Conservation (phyloP, 1,140 invertebrate genomes). For the Achatina immaculata region DNA sequence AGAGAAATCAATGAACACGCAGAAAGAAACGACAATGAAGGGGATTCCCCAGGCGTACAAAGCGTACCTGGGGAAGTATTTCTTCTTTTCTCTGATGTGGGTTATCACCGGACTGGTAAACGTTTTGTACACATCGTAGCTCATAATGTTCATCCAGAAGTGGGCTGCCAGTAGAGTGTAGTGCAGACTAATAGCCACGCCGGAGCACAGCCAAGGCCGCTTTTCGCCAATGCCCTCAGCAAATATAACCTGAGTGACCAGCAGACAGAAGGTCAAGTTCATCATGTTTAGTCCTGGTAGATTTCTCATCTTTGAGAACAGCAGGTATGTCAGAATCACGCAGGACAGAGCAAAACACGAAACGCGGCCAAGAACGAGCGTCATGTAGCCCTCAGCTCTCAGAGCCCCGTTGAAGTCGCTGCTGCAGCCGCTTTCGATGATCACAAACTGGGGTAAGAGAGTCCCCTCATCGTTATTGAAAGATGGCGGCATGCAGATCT, state of each 20-base stretch:
- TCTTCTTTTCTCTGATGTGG: constrained; percentile 52
- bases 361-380: constrained; percentile 56
- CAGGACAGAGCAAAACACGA: constrained; percentile 59
- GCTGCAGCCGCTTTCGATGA: background rate
- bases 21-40: constrained; percentile 70
- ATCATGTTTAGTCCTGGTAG: constrained; percentile 74
- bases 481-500: constrained; percentile 55
- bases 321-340: constrained; percentile 69
- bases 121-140: constrained; percentile 78
- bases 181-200: constrained; percentile 72
- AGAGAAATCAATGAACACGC: constrained; percentile 73
- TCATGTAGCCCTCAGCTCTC: constrained; percentile 56
- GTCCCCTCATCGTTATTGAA: constrained; percentile 25
- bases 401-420: constrained; percentile 43
- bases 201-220: constrained; percentile 54
- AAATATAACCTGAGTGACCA: constrained; percentile 73
- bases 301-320: constrained; percentile 73
- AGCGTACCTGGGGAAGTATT: constrained; percentile 73
- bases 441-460: background rate
- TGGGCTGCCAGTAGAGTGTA: constrained; percentile 75
- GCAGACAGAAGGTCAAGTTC: constrained; percentile 72
- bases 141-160: constrained; percentile 77
- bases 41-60: constrained; percentile 75
- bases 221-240: constrained; percentile 54
- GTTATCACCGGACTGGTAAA: constrained; percentile 67